Evolutionary conservation across 1,140 invertebrate species (phyloP), one percentile per base, ranked within the genome.

Genomic region (Lordiphosa clarofinis): DNA sequence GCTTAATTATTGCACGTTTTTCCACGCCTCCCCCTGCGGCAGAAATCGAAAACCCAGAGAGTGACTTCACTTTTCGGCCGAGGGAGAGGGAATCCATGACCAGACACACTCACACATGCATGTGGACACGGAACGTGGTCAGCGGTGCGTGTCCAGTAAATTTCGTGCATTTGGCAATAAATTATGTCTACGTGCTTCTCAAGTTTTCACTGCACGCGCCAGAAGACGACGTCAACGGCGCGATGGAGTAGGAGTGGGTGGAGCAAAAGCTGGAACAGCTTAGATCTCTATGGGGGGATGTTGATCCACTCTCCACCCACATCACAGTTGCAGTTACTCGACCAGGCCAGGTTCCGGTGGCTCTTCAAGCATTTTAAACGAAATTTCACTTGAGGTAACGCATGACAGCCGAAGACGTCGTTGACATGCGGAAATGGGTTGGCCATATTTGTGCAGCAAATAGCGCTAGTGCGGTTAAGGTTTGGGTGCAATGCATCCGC

Each of bases 81-180:
- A 9, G 43, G 42, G 4, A 31, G 13, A n/a, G 12, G 11, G 24
- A 11, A 49, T 44, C 60, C 44, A 60, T 57, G 40, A 59, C 57
- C 28, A 55, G 11, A 49, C 56, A 63, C 57, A 55, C 19, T 19
- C 19, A 19, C 19, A 19, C 19, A 19, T 19, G 19, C 19, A 19
- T 19, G 19, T 19, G 19, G 19, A 19, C 55, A 59, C 56, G 56
- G 66, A 60, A 69, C 35, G 66, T 56, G 65, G 50, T 43, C 65
- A 70, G 11, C 66, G 50, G 55, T 46, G 39, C 66, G 66, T 70
- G 57, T 56, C 66, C 57, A 69, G 61, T 47, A 40, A 54, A 55
- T 66, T 67, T 65, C 65, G 61, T 61, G 57, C 66, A 70, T 70
- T 70, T 70, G 66, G 65, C 57, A 70, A 69, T 69, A 70, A 70